These are phyloP conservation scores for Betta splendens DNA, from an alignment of 2,797 vertebrate species.

Conservation along the genomic window DNA sequence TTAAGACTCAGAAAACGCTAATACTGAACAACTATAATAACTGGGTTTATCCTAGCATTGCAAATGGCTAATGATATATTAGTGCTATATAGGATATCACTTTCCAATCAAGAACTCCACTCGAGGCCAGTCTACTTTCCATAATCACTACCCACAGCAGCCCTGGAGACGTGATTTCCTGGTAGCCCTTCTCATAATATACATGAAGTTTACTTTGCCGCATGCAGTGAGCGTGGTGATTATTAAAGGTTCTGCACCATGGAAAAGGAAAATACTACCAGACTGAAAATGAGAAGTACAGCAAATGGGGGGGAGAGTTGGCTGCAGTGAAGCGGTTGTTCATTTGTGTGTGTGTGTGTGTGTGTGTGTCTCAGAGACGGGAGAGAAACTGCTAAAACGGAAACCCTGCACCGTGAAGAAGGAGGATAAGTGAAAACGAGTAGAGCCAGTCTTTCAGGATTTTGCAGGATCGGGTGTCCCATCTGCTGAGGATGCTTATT, in stretches of 20 bases:
- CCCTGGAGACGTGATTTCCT: conserved; percentile 47
- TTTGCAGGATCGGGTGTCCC: conserved; percentile 74
- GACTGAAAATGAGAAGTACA: conserved; percentile 42
- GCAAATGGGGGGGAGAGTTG: conserved; percentile 26
- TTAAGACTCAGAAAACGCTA: conserved; percentile 13
- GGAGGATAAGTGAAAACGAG: conserved; percentile 34
- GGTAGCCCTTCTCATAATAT: conserved; percentile 38
- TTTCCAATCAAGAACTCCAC: conserved; percentile 40
- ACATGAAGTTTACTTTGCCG: conserved; percentile 36
- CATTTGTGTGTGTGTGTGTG: no score
- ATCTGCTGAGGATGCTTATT: conserved; percentile 69
- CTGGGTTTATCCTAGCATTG: conserved; percentile 5
- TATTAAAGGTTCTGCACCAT: conserved; percentile 37
- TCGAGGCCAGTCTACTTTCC: conserved; percentile 34
- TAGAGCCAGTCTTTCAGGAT: conserved; percentile 57
- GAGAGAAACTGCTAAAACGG: conserved; percentile 11
- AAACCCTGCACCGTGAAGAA: neutral
- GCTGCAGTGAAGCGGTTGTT: conserved; percentile 7
- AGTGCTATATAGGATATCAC: conserved; percentile 24
- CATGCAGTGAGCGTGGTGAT: conserved; percentile 22
- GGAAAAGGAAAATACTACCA: conserved; percentile 42
- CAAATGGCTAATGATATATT: conserved; percentile 50
- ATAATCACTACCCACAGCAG: conserved; percentile 47
- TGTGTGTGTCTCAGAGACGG: conserved; percentile 15
- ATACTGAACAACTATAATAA: conserved; percentile 16